Base-by-base conservation (phyloP, 2,797 vertebrate species). In the Thalassophryne amazonica region DNA sequence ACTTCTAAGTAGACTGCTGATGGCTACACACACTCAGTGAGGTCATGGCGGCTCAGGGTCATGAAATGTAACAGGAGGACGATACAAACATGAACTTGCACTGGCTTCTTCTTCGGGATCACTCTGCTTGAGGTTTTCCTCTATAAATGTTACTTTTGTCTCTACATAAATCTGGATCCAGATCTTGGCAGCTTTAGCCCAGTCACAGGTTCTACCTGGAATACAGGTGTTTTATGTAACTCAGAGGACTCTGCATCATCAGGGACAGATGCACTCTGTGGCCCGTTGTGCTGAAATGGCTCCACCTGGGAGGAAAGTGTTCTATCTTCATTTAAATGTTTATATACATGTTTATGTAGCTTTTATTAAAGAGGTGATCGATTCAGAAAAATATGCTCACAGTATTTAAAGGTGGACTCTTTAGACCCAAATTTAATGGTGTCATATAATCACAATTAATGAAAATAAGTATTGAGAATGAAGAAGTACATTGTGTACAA, bases 141-240 rank as follows among this genome's bases (percentile, higher is more conserved):
- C n/a, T n/a, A n/a, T n/a, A n/a, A n/a, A n/a, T n/a, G n/a, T n/a
- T n/a, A n/a, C n/a, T 47, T 33, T 32, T 27, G 23, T 27, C 10
- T n/a, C 15, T 16, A 13, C 47, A 18, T 35, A 13, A 40, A 16
- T 37, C 38, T 34, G 41, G 14, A 15, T 40, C 22, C 11, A 25
- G 57, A 60, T 59, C 27, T 9, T 52, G 3, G 39, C 50, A 55
- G 48, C 17, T 60, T 66, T 36, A 30, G 43, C 14, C 22, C 34
- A 0, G 43, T 15, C 52, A 5, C 38, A 61, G 58, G 69, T 68
- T 35, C 52, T 49, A 79, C 76, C 76, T 82, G 73, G 67, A 69
- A 75, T 72, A 72, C 60, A 36, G 57, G 15, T 24, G 61, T 55
- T 50, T 84, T 82, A 42, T 10, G 7, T 61, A 84, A 84, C 60